A percentile compares a stretch with the other conserved stretches of the same genome.
phyloP scores from a whole-genome alignment of 35 echinoderm and acorn worm genomes.

The Ophioderma brevispina region DNA sequence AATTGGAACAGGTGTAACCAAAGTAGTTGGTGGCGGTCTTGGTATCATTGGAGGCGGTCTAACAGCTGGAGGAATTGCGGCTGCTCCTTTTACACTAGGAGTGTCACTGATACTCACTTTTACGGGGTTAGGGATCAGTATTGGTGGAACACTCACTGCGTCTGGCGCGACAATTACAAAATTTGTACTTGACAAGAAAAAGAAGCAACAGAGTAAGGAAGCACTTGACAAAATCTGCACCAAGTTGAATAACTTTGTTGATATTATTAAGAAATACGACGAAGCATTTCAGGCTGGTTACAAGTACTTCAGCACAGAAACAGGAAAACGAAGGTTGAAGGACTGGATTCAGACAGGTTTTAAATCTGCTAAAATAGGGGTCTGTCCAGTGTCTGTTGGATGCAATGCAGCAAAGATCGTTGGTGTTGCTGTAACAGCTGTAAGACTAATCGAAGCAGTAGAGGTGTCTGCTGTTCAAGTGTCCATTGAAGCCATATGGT shows the following conservation, averaged over 20 bases:
- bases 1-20: not conserved
- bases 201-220: not conserved
- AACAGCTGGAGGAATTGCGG: not conserved
- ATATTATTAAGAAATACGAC: conserved; percentile 3
- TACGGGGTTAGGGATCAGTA: not conserved
- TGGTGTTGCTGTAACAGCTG: not conserved
- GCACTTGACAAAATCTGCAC: not conserved
- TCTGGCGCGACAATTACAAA: not conserved
- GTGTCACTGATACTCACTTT: not conserved
- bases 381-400: not conserved
- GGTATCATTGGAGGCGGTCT: not conserved
- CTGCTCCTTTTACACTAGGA: not conserved
- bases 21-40: not conserved
- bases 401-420: not conserved
- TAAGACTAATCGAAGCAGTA: not conserved
- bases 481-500: not conserved
- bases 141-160: not conserved
- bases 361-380: not conserved
- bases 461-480: not conserved
- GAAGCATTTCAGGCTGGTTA: not conserved
- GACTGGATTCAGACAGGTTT: not conserved
- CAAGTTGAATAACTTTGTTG: not conserved
- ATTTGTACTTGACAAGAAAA: not conserved
- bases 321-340: not conserved
- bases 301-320: not conserved